Evolutionary conservation across 1,140 invertebrate genomes (phyloP).

Genomic region (Drosophila navojoa): DNA sequence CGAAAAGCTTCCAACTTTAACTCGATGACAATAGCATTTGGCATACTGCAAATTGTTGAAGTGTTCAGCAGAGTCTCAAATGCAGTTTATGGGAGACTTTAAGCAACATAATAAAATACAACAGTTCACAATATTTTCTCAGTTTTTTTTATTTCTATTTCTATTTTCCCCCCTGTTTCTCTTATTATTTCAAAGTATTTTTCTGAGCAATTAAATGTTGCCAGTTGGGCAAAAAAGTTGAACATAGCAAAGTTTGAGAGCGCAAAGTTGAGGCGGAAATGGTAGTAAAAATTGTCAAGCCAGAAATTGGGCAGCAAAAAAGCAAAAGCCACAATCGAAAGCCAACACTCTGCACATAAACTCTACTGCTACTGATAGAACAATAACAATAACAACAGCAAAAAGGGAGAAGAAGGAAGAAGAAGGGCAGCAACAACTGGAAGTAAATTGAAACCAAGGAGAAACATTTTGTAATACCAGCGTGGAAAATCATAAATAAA

Average conservation of each 20-base stretch:
- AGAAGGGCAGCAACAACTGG: constrained; percentile 44
- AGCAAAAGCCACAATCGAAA: constrained; percentile 46
- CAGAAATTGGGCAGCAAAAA: constrained; percentile 32
- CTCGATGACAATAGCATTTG: constrained; percentile 58
- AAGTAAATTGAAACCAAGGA: constrained; percentile 69
- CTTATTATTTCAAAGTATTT: constrained; percentile 58
- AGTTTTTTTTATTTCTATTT: constrained; percentile 31
- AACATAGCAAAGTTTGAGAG: constrained; percentile 63
- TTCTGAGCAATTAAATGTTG: constrained; percentile 81
- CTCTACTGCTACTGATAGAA: constrained; percentile 16
- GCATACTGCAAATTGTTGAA: constrained; percentile 63
- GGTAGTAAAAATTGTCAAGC: constrained; percentile 52
- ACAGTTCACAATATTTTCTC: constrained; percentile 76
- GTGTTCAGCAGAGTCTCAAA: constrained; percentile 46
- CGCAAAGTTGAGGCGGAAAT: constrained; percentile 60
- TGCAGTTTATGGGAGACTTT: constrained; percentile 33
- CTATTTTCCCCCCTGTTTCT: constrained; percentile 42
- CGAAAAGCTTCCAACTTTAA: constrained; percentile 54
- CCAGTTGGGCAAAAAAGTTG: constrained; percentile 73
- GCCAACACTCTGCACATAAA: constrained; percentile 37
- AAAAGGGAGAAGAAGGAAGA: constrained; percentile 5
- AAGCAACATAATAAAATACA: constrained; percentile 69
- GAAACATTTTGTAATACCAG: constrained; percentile 73
- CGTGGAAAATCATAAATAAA: constrained; percentile 80
- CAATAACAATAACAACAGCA: constrained; percentile 12